phyloP scores from a whole-genome alignment of 2,113 vertebrate genomes.

The Chrysochloris asiatica region DNA sequence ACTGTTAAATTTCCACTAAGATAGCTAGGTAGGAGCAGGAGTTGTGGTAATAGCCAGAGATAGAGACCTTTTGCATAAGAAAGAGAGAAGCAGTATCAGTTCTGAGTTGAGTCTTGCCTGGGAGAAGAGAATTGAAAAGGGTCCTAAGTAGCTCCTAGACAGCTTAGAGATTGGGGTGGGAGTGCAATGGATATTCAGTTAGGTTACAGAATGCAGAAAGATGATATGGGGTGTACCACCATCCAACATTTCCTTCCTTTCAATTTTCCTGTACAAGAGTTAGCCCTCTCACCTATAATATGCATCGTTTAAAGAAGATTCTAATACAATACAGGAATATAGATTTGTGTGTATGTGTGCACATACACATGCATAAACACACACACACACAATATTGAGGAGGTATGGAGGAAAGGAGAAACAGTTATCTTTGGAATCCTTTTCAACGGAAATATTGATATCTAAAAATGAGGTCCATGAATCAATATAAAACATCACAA shows the following conservation, averaged over 20 bases:
- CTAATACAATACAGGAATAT: constrained; percentile 11
- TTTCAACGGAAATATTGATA: constrained; percentile 30
- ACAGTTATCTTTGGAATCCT: neutral
- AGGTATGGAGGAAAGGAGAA: neutral
- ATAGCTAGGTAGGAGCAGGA: neutral
- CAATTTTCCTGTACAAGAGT: neutral
- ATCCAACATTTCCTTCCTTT: neutral
- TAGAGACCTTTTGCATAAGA: neutral
- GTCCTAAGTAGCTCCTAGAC: neutral
- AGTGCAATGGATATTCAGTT: neutral
- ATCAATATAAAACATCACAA: constrained; percentile 41
- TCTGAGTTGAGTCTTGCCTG: neutral
- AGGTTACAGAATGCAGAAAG: constrained; percentile 6
- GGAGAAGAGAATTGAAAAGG: neutral
- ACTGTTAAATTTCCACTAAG: constrained; percentile 9
- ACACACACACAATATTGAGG: neutral
- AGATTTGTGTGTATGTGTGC: neutral
- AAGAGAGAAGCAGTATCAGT: neutral
- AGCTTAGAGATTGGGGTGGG: neutral
- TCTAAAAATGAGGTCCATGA: constrained; percentile 1
- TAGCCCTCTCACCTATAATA: neutral
- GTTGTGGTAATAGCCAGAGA: neutral
- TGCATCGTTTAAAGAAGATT: neutral
- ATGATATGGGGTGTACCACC: neutral
- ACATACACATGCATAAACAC: neutral